Percentiles rank a stretch among this genome's conserved stretches.
These are phyloP conservation scores for Rosalia funebris DNA, from an alignment of 2,888 invertebrate species.

Conservation along the genomic window DNA sequence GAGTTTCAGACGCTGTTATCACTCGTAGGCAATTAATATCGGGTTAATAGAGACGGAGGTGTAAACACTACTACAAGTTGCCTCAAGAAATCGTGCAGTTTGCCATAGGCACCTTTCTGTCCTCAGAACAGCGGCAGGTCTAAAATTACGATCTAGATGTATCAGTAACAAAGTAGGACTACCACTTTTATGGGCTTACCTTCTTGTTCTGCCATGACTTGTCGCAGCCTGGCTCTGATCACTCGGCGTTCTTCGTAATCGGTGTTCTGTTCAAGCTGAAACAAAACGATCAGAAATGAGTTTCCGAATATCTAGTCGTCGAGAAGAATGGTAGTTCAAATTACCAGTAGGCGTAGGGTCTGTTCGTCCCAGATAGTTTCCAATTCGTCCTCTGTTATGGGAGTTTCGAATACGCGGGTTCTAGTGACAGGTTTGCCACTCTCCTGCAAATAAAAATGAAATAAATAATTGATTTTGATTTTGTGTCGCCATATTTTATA, in stretches of 20 bases:
- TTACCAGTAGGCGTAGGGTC: constrained; percentile 76
- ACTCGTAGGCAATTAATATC: no score
- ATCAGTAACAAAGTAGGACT: neutral
- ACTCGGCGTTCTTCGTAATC: constrained; percentile 89
- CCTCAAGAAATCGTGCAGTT: no score
- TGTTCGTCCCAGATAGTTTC: constrained; percentile 83
- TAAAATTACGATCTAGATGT: constrained; percentile 20
- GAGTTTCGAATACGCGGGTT: constrained; percentile 60
- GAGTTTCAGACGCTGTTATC: no score
- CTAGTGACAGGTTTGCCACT: constrained; percentile 58
- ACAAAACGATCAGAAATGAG: no score
- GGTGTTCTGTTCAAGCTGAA: constrained; percentile 84
- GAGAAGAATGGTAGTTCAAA: constrained; percentile 47
- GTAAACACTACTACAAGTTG: no score
- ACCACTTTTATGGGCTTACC: constrained; percentile 66
- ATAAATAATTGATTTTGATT: no score
- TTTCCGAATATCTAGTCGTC: no score
- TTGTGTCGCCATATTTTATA: no score
- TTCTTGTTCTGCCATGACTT: constrained; percentile 88
- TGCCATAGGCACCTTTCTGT: neutral
- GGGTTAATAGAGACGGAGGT: no score
- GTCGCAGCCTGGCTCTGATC: constrained; percentile 81
- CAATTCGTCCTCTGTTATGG: constrained; percentile 70
- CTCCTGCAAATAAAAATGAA: constrained; percentile 51
- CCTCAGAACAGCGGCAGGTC: neutral